Conservation (phyloP, 2,888 invertebrate genomes). For the Norana najaformis region DNA sequence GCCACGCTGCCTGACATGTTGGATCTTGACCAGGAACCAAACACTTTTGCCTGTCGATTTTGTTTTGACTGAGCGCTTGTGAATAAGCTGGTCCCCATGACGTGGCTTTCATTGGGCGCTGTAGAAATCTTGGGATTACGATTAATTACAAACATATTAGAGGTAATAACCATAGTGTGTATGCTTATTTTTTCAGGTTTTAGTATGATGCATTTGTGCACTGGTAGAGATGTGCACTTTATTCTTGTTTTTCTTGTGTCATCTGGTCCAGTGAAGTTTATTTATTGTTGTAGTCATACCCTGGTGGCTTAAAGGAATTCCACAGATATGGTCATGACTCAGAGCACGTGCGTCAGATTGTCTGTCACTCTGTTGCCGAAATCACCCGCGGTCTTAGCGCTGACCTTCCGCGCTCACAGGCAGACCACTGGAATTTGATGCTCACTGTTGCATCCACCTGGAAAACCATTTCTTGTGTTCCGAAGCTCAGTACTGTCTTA, state of each 20-base stretch:
- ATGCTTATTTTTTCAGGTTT: neutral
- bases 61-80: no score
- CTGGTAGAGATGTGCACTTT: neutral
- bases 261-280: neutral
- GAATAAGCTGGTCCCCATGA: no score
- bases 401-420: neutral
- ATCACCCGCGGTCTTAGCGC: neutral
- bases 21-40: no score
- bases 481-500: neutral
- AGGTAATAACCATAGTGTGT: no score
- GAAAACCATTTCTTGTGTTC: neutral
- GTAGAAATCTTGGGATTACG: no score
- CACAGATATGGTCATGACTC: neutral
- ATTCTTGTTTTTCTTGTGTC: neutral
- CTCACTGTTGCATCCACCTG: neutral
- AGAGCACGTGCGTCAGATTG: neutral
- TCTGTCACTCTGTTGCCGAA: neutral
- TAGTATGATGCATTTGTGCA: neutral
- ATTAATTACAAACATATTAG: no score
- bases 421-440: conserved; percentile 7
- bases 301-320: conserved; percentile 13
- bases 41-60: no score
- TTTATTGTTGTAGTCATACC: conserved; percentile 5
- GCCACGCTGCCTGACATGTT: no score
- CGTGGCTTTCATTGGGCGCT: no score